Evolutionary conservation across 2,888 invertebrate species (phyloP).

Genomic region (Polylopha cassiicola): DNA sequence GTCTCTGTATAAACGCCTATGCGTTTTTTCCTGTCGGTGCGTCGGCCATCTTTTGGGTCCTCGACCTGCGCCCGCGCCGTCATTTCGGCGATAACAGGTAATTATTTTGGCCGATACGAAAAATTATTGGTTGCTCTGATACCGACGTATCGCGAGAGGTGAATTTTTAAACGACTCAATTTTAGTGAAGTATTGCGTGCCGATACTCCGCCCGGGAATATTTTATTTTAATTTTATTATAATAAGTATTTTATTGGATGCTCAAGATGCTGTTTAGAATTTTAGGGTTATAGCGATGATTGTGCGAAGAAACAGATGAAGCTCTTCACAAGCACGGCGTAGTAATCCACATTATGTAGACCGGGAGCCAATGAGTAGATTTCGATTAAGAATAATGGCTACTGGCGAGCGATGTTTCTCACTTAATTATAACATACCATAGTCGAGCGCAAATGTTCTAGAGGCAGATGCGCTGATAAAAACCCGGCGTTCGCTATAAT

Average conservation of each 20-base stretch:
- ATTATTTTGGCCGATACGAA: constrained; percentile 68
- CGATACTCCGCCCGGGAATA: constrained; percentile 1
- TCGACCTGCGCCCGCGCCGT: constrained; percentile 51
- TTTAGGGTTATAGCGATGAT: not conserved
- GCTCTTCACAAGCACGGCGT: too few relatives aligned
- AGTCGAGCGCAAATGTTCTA: constrained; percentile 32
- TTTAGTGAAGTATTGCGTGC: constrained; percentile 31
- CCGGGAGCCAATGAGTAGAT: constrained; percentile 24
- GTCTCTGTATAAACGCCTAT: constrained; percentile 8
- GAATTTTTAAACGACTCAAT: constrained; percentile 65
- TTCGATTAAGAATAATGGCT: constrained; percentile 46
- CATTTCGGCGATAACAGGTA: constrained; percentile 67
- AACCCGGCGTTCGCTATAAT: constrained; percentile 49
- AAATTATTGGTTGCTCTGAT: constrained; percentile 59
- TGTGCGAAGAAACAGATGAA: too few relatives aligned
- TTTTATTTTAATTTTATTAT: constrained; percentile 16
- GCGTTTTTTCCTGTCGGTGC: constrained; percentile 45
- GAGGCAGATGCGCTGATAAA: constrained; percentile 57
- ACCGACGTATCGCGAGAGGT: constrained; percentile 45
- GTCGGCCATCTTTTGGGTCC: constrained; percentile 60
- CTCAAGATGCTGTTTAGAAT: too few relatives aligned
- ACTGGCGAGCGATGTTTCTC: constrained; percentile 50
- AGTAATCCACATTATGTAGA: constrained; percentile 4
- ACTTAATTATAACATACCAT: constrained; percentile 62
- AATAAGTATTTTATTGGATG: too few relatives aligned